Evolutionary conservation across 1,140 invertebrate species (phyloP).

Genomic region (Babylonia areolata): DNA sequence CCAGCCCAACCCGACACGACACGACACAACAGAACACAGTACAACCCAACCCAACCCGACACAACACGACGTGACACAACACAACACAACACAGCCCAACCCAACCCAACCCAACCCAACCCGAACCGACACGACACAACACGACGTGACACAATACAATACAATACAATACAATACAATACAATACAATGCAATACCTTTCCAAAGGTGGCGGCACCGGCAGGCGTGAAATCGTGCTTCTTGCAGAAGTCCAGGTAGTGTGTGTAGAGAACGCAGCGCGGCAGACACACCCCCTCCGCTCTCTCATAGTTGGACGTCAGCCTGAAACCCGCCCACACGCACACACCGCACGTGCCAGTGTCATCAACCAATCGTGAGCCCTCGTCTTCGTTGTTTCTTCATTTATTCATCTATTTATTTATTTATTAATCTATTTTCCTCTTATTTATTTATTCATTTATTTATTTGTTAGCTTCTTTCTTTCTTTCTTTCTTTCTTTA

Average conservation of each 20-base stretch:
- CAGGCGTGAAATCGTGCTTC: slow-evolving; percentile 64
- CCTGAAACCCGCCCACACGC: slow-evolving; percentile 51
- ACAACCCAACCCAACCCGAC: background rate
- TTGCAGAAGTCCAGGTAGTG: slow-evolving; percentile 75
- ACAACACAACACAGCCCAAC: too few species aligned
- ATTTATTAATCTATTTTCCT: too few species aligned
- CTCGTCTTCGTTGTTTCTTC: background rate
- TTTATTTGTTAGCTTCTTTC: too few species aligned
- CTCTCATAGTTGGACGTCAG: slow-evolving; percentile 73
- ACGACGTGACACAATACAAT: too few species aligned
- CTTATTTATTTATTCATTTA: too few species aligned
- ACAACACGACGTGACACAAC: background rate
- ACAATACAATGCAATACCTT: slow-evolving; percentile 57
- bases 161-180: too few species aligned
- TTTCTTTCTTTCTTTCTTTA: too few species aligned
- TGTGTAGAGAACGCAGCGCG: slow-evolving; percentile 71
- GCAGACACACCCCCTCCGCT: slow-evolving; percentile 72
- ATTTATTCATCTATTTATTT: too few species aligned
- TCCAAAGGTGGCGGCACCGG: slow-evolving; percentile 74
- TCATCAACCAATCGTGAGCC: background rate
- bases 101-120: too few species aligned
- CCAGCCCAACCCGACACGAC: background rate
- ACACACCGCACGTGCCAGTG: background rate
- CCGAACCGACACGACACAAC: too few species aligned
- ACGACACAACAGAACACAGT: background rate